phyloP scores from a whole-genome alignment of 2,888 invertebrate genomes.

The Watsonalla binaria region DNA sequence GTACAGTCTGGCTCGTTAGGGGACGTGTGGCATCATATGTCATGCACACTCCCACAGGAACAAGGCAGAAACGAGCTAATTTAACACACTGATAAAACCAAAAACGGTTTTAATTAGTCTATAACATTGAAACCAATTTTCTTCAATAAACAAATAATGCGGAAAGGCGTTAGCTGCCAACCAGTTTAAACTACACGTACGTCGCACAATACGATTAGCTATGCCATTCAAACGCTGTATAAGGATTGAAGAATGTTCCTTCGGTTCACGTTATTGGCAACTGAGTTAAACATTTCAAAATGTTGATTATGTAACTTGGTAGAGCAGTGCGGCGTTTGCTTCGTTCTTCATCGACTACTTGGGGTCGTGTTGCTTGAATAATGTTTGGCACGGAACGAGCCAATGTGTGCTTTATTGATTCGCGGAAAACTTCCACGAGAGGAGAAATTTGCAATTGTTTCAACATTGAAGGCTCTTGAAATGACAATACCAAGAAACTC shows the following conservation, averaged over 20 bases:
- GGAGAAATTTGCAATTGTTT: constrained; percentile 7
- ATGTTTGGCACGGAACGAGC: constrained; percentile 32
- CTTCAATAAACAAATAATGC: neutral
- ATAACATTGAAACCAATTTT: neutral
- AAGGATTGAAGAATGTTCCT: neutral
- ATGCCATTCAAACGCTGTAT: constrained; percentile 2
- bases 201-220: neutral
- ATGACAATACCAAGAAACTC: neutral
- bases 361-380: constrained; percentile 36
- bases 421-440: constrained; percentile 19
- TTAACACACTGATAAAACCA: constrained; percentile 28
- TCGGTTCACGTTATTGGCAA: neutral
- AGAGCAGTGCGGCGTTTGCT: constrained; percentile 8
- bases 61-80: constrained; percentile 23
- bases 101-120: constrained; percentile 14
- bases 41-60: constrained; percentile 39
- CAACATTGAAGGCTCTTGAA: neutral
- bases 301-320: constrained; percentile 17
- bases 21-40: constrained; percentile 35
- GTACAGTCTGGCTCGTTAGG: constrained; percentile 32
- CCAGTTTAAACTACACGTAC: neutral
- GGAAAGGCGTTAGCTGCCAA: neutral
- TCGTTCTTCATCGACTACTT: no score
- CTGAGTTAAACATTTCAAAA: constrained; percentile 26
- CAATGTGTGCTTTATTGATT: constrained; percentile 27